A percentile compares a stretch with the other conserved stretches of the same genome.
phyloP scores from a whole-genome alignment of 2,888 invertebrate genomes.

The Helleia helle region DNA sequence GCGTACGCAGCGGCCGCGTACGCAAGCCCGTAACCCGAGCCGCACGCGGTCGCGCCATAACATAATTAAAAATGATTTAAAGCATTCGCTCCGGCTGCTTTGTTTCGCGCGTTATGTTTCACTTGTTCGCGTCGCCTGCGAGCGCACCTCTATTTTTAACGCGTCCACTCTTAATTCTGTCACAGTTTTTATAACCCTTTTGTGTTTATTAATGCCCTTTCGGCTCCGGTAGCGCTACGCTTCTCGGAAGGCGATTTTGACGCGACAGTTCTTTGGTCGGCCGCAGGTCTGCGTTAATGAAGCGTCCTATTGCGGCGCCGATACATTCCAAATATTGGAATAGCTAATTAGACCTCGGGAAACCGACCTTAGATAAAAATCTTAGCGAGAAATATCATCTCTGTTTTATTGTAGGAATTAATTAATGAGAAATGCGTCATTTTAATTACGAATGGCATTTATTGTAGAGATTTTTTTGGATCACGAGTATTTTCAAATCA shows the following conservation, averaged over 20 bases:
- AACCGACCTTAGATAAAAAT: not conserved
- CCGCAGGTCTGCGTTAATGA: slow-evolving; percentile 63
- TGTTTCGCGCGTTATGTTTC: slow-evolving; percentile 75
- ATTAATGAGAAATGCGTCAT: not conserved
- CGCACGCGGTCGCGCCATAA: slow-evolving; percentile 61
- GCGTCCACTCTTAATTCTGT: slow-evolving; percentile 71
- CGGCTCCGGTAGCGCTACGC: slow-evolving; percentile 69
- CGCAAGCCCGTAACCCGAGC: slow-evolving; percentile 43
- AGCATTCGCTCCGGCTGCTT: slow-evolving; percentile 74
- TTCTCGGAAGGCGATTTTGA: slow-evolving; percentile 68
- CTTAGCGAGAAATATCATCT: not conserved
- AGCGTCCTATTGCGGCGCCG: slow-evolving; percentile 66
- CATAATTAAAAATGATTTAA: slow-evolving; percentile 75
- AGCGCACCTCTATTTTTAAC: slow-evolving; percentile 61
- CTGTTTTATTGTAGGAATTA: not conserved
- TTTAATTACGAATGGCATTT: not conserved
- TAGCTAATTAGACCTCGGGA: slow-evolving; percentile 13
- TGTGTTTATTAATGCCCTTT: slow-evolving; percentile 70
- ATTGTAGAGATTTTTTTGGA: not conserved
- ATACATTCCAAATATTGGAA: slow-evolving; percentile 14
- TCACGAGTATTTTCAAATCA: not conserved
- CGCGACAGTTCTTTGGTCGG: slow-evolving; percentile 64
- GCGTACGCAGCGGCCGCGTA: not conserved
- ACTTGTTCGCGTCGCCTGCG: slow-evolving; percentile 67
- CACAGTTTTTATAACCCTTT: slow-evolving; percentile 72